Evolutionary conservation across 1,140 invertebrate species (phyloP).

Genomic region (Oryzaephilus surinamensis): DNA sequence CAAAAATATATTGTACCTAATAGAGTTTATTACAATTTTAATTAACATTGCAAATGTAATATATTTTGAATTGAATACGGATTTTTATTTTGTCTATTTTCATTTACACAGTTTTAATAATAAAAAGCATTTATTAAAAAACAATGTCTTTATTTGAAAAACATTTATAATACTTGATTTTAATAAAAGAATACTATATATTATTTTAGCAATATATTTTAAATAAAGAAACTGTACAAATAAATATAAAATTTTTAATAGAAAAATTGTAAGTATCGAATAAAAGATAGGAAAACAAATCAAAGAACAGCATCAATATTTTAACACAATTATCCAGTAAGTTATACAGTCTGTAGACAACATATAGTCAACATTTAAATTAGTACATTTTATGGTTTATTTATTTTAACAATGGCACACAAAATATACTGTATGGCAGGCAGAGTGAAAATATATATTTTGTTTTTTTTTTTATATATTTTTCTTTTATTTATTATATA

Average conservation of each 20-base stretch:
- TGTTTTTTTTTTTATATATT: slow-evolving; percentile 11
- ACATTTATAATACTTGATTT: slow-evolving; percentile 22
- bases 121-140: slow-evolving; percentile 15
- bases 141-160: slow-evolving; percentile 23
- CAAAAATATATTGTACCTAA: slow-evolving; percentile 35
- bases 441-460: slow-evolving; percentile 23
- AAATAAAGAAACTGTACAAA: slow-evolving; percentile 20
- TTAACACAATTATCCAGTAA: slow-evolving; percentile 27
- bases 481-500: background rate
- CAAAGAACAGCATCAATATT: slow-evolving; percentile 13
- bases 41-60: too few relatives aligned
- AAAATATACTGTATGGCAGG: slow-evolving; percentile 30
- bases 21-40: too few relatives aligned
- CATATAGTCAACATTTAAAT: slow-evolving; percentile 18
- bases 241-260: slow-evolving; percentile 13
- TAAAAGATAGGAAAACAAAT: background rate
- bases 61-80: too few relatives aligned
- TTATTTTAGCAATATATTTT: slow-evolving; percentile 14
- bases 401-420: slow-evolving; percentile 24
- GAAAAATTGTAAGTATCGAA: background rate
- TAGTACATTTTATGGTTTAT: slow-evolving; percentile 20
- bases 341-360: slow-evolving; percentile 15
- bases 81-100: too few relatives aligned
- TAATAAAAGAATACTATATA: slow-evolving; percentile 15
- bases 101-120: too few relatives aligned